Evolutionary conservation across 2,113 vertebrate genomes (phyloP), one percentile per base, ranked within the genome.

Genomic region (Potamarius usumacintae): DNA sequence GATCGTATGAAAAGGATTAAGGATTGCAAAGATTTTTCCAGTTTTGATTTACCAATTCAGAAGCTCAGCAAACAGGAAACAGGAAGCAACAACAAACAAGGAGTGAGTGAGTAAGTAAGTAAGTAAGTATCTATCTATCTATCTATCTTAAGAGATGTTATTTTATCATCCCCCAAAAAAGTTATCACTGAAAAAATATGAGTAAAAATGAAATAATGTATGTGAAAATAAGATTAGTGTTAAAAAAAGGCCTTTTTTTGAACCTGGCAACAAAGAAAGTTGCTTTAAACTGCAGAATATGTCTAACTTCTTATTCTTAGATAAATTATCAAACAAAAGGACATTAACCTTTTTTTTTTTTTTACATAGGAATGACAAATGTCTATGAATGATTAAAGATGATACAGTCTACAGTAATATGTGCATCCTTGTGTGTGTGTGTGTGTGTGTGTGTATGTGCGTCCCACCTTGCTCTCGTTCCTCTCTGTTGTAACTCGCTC

Each of bases 391-490:
- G 65, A 69, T 30, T 6, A 69, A 69, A 30, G 1, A 15, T 69
- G 27, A 69, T 69, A 15, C 12, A 30, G 15, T 69, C 15, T 69
- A 15, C 14, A 20, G 48, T 15, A 7, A 7, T 50, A 42, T 34
- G 53, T 76, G 30, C 53, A 34, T 88, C 50, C 69, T 67, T 57
- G 52, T 55, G 42, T 76, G 42, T 25, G 67, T 65, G 83, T 86
- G 22, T 67, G 77, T 50, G 63, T 79, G 34, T 63, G 22, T 65
- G 53, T 71, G 83, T 79, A 50, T 71, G 25, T 34, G 18, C 60
- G 60, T 69, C 25, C 48, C 65, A 94, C 94, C 71, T 15, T 90
- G 80, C 22, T 94, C 92, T 65, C 90, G 83, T 1, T 94, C 92
- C 15, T 91, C 90, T 88, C 85, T 89, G 20, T 89, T 78, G 10